These are phyloP conservation scores for Furnarius figulus DNA, from an alignment of 2,113 vertebrate species.

Conservation along the genomic window DNA sequence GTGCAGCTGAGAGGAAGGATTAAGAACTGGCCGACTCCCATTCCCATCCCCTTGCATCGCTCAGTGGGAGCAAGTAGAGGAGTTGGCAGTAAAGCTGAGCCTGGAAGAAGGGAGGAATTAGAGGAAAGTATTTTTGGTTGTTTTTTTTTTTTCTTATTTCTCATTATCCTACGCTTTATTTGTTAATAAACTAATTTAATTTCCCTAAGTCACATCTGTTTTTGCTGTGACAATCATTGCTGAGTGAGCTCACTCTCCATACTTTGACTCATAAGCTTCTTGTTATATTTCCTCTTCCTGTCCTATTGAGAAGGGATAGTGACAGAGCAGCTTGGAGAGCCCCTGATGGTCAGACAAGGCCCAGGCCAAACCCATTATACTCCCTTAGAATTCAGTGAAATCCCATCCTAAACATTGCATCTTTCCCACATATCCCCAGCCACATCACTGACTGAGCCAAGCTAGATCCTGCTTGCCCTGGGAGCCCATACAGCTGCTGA, in stretches of 20 bases:
- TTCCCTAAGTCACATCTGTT: not conserved
- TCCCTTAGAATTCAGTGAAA: not conserved
- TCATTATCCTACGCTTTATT: not conserved
- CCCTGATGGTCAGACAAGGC: not conserved
- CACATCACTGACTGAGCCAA: not conserved
- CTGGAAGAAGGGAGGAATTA: not conserved
- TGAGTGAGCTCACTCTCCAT: not conserved
- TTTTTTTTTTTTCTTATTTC: not conserved
- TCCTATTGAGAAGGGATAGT: not conserved
- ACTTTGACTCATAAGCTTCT: not conserved
- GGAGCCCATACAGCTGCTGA: not conserved
- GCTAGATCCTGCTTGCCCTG: not conserved
- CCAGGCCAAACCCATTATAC: not conserved
- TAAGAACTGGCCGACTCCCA: rapidly evolving
- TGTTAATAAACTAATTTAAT: not conserved
- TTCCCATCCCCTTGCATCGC: rapidly evolving
- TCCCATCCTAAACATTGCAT: not conserved
- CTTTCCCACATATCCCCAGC: not conserved
- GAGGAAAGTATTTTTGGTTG: not conserved
- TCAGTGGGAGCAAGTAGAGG: not conserved
- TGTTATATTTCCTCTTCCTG: not conserved
- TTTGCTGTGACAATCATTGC: not conserved
- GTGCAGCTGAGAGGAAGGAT: not conserved
- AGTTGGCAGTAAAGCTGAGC: not conserved
- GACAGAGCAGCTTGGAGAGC: not conserved